Evolutionary conservation across 1,140 invertebrate genomes (phyloP).

Genomic region (Drosophila tsacasi): DNA sequence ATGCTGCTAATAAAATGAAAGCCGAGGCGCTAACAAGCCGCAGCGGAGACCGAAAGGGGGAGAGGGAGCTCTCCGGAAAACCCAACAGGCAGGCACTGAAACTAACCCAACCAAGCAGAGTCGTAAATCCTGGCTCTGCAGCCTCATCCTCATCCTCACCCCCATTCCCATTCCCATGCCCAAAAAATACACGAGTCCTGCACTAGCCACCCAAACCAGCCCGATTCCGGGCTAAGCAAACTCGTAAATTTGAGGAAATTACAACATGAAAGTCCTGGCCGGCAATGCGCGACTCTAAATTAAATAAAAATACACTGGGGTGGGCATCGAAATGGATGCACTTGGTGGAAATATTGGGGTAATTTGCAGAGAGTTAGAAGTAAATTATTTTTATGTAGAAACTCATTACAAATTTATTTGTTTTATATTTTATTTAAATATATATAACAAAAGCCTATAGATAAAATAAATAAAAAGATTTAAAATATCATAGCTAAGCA

Average conservation of each 20-base stretch:
- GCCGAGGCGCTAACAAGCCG: constrained; percentile 71
- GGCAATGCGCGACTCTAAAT: constrained; percentile 70
- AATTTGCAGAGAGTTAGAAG: too few species aligned
- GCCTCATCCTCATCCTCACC: constrained; percentile 10
- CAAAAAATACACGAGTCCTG: constrained; percentile 29
- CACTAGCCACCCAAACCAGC: constrained; percentile 15
- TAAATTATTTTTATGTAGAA: too few species aligned
- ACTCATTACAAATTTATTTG: background rate
- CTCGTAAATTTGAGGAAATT: constrained; percentile 80
- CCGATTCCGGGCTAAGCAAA: constrained; percentile 61
- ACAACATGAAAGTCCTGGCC: constrained; percentile 73
- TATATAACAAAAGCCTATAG: too few species aligned
- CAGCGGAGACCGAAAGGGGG: constrained; percentile 21
- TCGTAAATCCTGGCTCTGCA: constrained; percentile 66
- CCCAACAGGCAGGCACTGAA: constrained; percentile 36
- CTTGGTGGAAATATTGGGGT: background rate
- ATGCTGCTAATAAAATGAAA: constrained; percentile 73
- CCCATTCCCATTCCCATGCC: background rate
- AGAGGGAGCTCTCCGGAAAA: constrained; percentile 19
- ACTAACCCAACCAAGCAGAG: constrained; percentile 59
- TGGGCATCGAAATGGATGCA: constrained; percentile 17
- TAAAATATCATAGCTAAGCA: too few species aligned
- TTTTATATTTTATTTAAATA: too few species aligned
- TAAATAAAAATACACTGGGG: constrained; percentile 69
- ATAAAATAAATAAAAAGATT: too few species aligned